These are phyloP conservation scores for Octodon degus DNA, from an alignment of 2,113 vertebrate species.

Conservation along the genomic window DNA sequence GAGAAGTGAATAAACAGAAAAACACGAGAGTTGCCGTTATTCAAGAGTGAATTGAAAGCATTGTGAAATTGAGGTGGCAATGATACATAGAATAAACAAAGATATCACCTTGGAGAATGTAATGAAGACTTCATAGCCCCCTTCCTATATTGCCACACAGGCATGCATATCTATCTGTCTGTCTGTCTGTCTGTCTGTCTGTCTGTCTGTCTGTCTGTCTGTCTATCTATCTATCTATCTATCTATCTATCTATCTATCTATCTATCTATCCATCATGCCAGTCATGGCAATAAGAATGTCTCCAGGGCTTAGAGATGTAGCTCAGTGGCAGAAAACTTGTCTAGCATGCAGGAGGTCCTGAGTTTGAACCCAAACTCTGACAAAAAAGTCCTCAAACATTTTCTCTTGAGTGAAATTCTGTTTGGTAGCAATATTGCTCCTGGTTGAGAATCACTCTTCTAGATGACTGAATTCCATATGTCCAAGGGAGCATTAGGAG, in stretches of 20 bases:
- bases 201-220: not conserved
- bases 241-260: not conserved
- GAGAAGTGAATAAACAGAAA: not conserved
- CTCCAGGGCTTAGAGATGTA: not conserved
- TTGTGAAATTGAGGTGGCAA: not conserved
- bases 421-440: not conserved
- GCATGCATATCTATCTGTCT: not conserved
- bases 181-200: too few species aligned
- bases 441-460: not conserved
- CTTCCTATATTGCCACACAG: not conserved
- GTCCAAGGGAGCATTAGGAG: not conserved
- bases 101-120: not conserved
- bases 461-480: not conserved
- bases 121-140: not conserved
- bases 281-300: not conserved
- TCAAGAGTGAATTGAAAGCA: not conserved
- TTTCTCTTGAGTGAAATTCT: not conserved
- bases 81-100: not conserved
- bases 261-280: too few species aligned
- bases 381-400: not conserved
- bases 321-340: not conserved
- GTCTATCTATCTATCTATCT: not conserved
- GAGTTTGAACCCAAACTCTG: not conserved
- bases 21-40: not conserved
- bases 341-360: too few species aligned